Evolutionary conservation across 2,113 vertebrate genomes (phyloP).

Genomic region (Heloderma charlesbogerti): DNA sequence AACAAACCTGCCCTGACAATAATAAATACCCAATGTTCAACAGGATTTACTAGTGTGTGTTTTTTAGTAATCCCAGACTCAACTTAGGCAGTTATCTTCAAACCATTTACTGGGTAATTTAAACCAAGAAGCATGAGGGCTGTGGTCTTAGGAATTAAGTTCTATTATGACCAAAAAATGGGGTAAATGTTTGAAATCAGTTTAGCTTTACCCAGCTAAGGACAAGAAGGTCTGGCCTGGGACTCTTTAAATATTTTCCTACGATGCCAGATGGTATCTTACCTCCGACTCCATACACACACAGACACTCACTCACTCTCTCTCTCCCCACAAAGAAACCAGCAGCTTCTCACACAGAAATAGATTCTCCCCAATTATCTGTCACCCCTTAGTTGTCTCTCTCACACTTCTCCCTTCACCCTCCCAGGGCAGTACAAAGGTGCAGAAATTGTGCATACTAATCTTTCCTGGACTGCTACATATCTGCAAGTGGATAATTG

Average conservation of each 20-base stretch:
- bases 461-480: not conserved
- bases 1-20: not conserved
- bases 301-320: too few relatives aligned
- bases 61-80: too few relatives aligned
- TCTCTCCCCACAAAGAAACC: not conserved
- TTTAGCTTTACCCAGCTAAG: not conserved
- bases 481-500: not conserved
- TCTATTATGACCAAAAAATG: slow-evolving; percentile 40
- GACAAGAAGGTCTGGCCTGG: not conserved
- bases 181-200: not conserved
- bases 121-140: not conserved
- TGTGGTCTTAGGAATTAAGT: slow-evolving; percentile 29
- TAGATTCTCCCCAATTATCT: not conserved
- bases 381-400: not conserved
- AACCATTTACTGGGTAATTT: not conserved
- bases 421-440: not conserved
- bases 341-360: not conserved
- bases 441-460: not conserved
- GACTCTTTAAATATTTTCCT: not conserved
- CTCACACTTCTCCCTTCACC: not conserved
- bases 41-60: not conserved
- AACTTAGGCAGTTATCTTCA: not conserved
- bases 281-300: not conserved
- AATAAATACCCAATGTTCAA: not conserved
- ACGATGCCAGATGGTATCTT: not conserved